Evolutionary conservation across 2,888 invertebrate genomes (phyloP), one percentile per base, ranked within the genome.

Genomic region (Chrysopilus asiliformis): DNA sequence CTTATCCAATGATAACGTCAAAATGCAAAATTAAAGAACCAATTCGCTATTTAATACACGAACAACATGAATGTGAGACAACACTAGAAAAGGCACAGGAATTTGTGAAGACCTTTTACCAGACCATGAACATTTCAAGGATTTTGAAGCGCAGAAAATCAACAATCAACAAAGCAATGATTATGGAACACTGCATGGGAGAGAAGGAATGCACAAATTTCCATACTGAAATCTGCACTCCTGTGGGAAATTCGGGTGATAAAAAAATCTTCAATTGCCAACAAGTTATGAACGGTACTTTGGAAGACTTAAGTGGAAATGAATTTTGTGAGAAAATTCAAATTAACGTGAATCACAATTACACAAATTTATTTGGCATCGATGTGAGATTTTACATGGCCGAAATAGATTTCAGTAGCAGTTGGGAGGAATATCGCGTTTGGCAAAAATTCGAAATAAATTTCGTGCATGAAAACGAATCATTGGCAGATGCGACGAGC

Each of bases 11-110:
- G 9, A 47, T 49, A n/a, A 47, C 48, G 8, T 37, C 52, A 4
- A 38, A 43, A 13, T 62, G 62, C 30, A 51, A 49, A 26, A 34
- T 58, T 2, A 43, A 38, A 18, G 53, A 56, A 15, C 43, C 57
- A 1, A 19, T 62, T 13, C 49, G 48, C 13, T 50, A 60, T 37
- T 42, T 63, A 33, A 27, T 12, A 5, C 9, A 26, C 13, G 26
- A 12, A 5, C 13, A 15, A n/a, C 27, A 16, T 12, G 26, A 20
- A 4, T 38, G 38, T 20, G 10, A 17, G 14, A 27, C 32, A 26
- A 20, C 32, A 20, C 25, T n/a, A 12, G 28, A 27, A 7, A 22
- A 20, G 4, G 25, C 22, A n/a, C 19, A 33, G 12, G 14, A 14
- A 3, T 38, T 32, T 18, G 17, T 25, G 15, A 19, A 15, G 4